These are phyloP conservation scores for Empidonax alnorum DNA, from an alignment of 2,113 vertebrate genomes.

Conservation along the genomic window DNA sequence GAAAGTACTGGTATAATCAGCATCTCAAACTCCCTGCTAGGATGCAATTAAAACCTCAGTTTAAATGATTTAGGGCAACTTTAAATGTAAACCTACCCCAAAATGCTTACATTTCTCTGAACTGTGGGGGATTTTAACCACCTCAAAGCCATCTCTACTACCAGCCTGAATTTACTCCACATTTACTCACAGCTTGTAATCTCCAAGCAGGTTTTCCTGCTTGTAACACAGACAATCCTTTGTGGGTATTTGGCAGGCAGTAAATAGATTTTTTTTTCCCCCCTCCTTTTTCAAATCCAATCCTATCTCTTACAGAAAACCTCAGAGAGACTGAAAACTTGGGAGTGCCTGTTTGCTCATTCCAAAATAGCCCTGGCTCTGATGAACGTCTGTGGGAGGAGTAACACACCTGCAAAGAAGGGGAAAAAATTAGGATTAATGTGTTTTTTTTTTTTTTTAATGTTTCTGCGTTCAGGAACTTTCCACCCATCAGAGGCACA, in stretches of 20 bases:
- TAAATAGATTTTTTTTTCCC: background rate
- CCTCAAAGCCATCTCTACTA: background rate
- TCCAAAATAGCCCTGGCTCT: background rate
- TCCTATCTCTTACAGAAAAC: background rate
- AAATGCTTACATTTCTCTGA: background rate
- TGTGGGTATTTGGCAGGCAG: background rate
- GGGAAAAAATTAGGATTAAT: accelerated
- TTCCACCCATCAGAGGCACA: background rate
- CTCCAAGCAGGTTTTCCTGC: background rate
- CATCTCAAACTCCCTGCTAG: constrained; percentile 16
- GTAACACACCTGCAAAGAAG: background rate
- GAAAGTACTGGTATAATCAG: background rate
- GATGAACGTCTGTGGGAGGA: background rate
- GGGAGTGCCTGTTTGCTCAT: background rate
- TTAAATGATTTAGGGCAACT: background rate
- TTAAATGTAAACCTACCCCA: background rate
- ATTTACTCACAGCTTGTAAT: background rate
- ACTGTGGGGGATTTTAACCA: background rate
- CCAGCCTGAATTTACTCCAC: background rate
- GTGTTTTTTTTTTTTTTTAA: background rate
- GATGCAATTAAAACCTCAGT: constrained; percentile 38
- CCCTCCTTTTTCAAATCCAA: background rate
- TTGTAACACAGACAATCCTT: background rate
- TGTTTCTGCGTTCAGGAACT: background rate
- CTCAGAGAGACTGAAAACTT: background rate